Evolutionary conservation across 2,113 vertebrate genomes (phyloP).

Genomic region (Sebastes schlegelii): DNA sequence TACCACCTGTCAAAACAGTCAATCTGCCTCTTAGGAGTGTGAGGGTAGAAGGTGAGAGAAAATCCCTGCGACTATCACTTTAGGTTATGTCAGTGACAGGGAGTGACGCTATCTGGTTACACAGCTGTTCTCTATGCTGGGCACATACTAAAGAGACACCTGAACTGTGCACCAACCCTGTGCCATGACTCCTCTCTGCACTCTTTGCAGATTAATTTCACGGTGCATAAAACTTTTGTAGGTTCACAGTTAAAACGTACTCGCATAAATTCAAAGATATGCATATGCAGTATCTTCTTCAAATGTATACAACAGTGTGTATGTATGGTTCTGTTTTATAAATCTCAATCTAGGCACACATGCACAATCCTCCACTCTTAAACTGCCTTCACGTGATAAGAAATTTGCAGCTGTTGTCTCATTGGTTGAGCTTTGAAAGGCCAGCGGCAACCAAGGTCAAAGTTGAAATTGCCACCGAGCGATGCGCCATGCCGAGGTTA

Average conservation of each 20-base stretch:
- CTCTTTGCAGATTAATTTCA: not conserved
- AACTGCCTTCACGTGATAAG: too few species aligned
- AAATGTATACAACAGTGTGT: not conserved
- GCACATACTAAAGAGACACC: constrained; percentile 32
- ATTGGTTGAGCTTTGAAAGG: too few species aligned
- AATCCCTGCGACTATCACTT: constrained; percentile 64
- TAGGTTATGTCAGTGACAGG: constrained; percentile 51
- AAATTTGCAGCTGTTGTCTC: too few species aligned
- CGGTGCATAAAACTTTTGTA: not conserved
- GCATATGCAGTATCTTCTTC: not conserved
- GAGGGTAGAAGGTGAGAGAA: constrained; percentile 63
- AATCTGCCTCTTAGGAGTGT: constrained; percentile 49
- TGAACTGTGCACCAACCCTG: not conserved
- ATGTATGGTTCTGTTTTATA: not conserved
- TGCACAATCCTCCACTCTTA: not conserved
- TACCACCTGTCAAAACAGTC: constrained; percentile 70
- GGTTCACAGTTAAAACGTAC: not conserved
- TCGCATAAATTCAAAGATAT: not conserved
- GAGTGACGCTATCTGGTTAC: constrained; percentile 30
- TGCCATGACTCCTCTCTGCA: not conserved
- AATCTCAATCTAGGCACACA: not conserved
- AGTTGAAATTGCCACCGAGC: too few species aligned
- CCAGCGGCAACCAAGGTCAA: too few species aligned
- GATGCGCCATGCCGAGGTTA: too few species aligned
- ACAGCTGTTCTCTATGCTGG: constrained; percentile 6